A percentile compares a stretch with the other conserved stretches of the same genome.
phyloP scores from a whole-genome alignment of 2,113 vertebrate genomes.

The Passer montanus region DNA sequence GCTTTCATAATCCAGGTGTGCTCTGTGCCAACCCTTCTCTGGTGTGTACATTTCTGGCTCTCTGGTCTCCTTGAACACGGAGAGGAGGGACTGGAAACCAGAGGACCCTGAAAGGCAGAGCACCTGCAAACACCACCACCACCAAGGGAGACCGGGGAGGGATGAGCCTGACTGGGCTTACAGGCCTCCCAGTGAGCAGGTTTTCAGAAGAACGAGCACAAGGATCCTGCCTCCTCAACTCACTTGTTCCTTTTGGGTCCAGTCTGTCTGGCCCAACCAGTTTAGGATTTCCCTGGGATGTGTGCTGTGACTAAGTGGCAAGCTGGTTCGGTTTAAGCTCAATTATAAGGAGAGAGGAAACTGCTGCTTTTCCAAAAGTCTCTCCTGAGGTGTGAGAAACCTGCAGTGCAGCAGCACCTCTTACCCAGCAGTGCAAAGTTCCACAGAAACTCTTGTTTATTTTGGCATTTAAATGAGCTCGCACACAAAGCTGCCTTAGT shows the following conservation, averaged over 20 bases:
- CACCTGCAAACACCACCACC: neutral
- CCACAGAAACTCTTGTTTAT: slow-evolving; percentile 5
- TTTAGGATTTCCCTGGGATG: neutral
- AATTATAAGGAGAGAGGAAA: neutral
- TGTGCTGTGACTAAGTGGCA: neutral
- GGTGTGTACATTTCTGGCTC: neutral
- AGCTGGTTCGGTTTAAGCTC: neutral
- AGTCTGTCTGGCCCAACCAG: neutral
- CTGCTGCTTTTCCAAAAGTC: neutral
- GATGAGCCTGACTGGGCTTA: neutral
- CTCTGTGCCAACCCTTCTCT: neutral
- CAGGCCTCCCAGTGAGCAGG: neutral
- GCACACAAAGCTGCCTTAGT: neutral
- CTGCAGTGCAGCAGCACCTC: neutral
- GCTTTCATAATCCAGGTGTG: neutral
- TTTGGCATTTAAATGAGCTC: slow-evolving; percentile 16
- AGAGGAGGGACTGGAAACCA: neutral
- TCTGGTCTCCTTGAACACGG: neutral
- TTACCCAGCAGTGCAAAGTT: neutral
- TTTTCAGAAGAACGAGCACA: neutral
- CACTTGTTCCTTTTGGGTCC: neutral
- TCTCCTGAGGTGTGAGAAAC: neutral
- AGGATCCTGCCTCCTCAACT: neutral
- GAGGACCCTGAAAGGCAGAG: neutral
- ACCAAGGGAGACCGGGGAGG: neutral